Base-by-base conservation (phyloP, 1,140 invertebrate genomes). In the Euwallacea fornicatus region DNA sequence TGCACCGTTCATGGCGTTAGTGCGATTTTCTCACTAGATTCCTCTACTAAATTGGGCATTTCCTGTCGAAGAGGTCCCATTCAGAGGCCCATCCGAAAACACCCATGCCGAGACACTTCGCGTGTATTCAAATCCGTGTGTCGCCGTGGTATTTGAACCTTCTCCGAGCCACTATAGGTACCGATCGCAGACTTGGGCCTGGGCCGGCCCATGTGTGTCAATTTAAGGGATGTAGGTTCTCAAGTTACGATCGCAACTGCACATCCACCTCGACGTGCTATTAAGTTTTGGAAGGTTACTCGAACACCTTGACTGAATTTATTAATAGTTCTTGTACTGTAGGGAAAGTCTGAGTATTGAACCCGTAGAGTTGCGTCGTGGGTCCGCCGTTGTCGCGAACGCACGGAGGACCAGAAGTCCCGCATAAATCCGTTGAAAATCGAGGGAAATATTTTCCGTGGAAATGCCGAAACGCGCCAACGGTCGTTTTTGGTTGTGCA, bases 151-250 rank as follows among this genome's bases (percentile, higher is more conserved):
- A 33, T 33, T 33, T 33, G 4, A 33, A 33, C 21, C 21, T 33
- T 33, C 21, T 33, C 21, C 21, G 21, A 33, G 21, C 21, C 1
- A 33, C 21, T 33, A 4, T 33, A 33, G 21, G 21, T 33, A 33
- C 21, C 4, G 21, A 33, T 33, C 21, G 21, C 21, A 33, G 21
- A 33, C 21, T n/a, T 62, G 55, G 55, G 66, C 58, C 64, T 73
- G 72, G 72, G 62, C 53, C 63, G 72, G 66, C 66, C 73, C 73
- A 74, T 74, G 69, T 74, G 69, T 71, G 69, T 66, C 66, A 61
- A 64, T 41, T 56, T 46, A 67, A 71, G 73, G 73, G 70, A 74
- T 71, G 73, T 74, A 67, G 54, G 42, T 13, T 67, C 65, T 67
- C 65, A 67, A 42, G 65, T 67, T 67, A 67, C 65, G 53, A 44